Evolutionary conservation across 2,113 vertebrate genomes (phyloP).

Genomic region (Indicator indicator): DNA sequence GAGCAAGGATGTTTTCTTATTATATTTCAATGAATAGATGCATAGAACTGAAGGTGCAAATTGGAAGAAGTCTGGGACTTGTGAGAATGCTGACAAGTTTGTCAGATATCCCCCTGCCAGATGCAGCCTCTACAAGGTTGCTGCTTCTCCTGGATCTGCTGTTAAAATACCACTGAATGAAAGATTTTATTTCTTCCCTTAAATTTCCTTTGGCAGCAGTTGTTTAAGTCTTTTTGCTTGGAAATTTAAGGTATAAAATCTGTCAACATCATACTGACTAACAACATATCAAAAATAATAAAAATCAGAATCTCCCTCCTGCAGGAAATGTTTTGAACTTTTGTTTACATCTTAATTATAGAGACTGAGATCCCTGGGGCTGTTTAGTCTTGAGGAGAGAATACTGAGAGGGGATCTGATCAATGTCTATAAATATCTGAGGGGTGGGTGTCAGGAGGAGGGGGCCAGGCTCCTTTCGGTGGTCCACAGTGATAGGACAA

Average conservation of each 20-base stretch:
- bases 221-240: not conserved
- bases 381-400: too few species aligned
- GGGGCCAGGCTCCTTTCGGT: too few species aligned
- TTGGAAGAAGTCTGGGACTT: not conserved
- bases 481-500: too few species aligned
- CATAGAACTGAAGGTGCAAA: constrained; percentile 27
- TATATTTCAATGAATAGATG: not conserved
- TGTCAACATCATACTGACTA: not conserved
- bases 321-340: not conserved
- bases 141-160: not conserved
- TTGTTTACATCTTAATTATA: not conserved
- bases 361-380: too few species aligned
- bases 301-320: not conserved
- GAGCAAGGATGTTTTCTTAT: not conserved
- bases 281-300: not conserved
- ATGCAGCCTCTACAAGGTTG: not conserved
- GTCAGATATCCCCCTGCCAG: not conserved
- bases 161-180: not conserved
- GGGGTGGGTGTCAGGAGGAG: too few species aligned
- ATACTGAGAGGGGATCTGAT: too few species aligned
- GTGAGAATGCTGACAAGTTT: not conserved
- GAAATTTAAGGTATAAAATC: not conserved
- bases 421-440: too few species aligned
- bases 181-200: not conserved
- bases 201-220: not conserved